Conservation (phyloP, 2,797 vertebrate species). For the Chaetophractus vellerosus region DNA sequence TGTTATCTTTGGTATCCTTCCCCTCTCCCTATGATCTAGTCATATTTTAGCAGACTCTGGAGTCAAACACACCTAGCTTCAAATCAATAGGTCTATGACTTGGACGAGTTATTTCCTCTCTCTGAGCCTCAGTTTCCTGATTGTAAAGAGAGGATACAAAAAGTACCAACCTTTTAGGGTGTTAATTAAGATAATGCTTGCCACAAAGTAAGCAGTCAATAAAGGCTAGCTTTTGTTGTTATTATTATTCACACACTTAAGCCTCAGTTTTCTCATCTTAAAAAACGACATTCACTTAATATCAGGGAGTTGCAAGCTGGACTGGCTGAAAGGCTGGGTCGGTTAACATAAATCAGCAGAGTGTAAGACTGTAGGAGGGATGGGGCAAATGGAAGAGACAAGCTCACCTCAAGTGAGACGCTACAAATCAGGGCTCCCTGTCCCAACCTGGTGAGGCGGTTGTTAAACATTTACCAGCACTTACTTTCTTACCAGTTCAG, state of each 20-base stretch:
- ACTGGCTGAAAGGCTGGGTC: not conserved
- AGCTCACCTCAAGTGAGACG: too few species aligned
- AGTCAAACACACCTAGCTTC: not conserved
- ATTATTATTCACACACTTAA: not conserved
- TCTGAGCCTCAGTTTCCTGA: not conserved
- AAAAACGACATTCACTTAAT: not conserved
- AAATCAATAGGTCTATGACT: not conserved
- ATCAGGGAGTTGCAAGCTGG: not conserved
- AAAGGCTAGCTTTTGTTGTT: conserved; percentile 15
- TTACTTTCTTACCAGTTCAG: not conserved
- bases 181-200: conserved; percentile 24
- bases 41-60: not conserved
- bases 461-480: conserved; percentile 49
- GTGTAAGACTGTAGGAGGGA: not conserved
- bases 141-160: not conserved
- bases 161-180: not conserved
- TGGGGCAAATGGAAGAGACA: not conserved
- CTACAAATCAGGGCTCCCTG: not conserved
- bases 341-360: too few species aligned
- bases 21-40: too few species aligned
- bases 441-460: not conserved
- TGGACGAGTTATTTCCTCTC: not conserved
- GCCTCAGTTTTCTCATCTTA: not conserved
- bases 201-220: not conserved
- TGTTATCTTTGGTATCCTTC: not conserved